Base-by-base conservation (phyloP, 2,797 vertebrate genomes). In the Odontamblyopus rebecca region DNA sequence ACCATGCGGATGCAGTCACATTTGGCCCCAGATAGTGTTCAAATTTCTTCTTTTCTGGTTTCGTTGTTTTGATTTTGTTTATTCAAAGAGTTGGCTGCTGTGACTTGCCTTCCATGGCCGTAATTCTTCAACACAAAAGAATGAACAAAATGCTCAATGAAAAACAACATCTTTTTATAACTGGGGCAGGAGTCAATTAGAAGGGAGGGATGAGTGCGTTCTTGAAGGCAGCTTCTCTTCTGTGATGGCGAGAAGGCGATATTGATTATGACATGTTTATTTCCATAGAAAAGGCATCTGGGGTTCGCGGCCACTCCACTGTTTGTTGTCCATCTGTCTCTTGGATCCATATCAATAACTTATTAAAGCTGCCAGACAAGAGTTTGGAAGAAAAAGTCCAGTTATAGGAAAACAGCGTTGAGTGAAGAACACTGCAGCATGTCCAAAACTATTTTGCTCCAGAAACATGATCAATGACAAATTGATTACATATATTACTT, bases 231-330 rank as follows among this genome's bases (percentile, higher is more conserved):
- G 82, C 89, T 81, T 75, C 66, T 91, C 92, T 82, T 90, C 82
- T 76, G 85, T 86, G 80, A 83, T 80, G 69, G 77, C 74, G 73
- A 53, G 59, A 81, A 77, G 76, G 81, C 82, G 79, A 65, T 87
- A 93, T 93, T 88, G 82, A 89, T 85, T 87, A 80, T 91, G 92
- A 93, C 91, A 90, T 93, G 92, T 94, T 94, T 94, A 93, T 92
- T 93, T 93, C 88, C 81, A 87, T 69, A 68, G 85, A 79, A 86
- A 80, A 87, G 78, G 77, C 86, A 71, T 88, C 86, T 79, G 64
- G 72, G 70, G 50, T 89, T 89, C 88, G 82, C 77, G 89, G 78
- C 71, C 72, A 84, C 61, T 75, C 74, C 71, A 73, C 82, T 71
- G 75, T 83, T 89, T 88, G 83, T 86, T 86, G 82, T 84, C 69